phyloP scores from a whole-genome alignment of 2,797 vertebrate species.

The Okamejei kenojei region DNA sequence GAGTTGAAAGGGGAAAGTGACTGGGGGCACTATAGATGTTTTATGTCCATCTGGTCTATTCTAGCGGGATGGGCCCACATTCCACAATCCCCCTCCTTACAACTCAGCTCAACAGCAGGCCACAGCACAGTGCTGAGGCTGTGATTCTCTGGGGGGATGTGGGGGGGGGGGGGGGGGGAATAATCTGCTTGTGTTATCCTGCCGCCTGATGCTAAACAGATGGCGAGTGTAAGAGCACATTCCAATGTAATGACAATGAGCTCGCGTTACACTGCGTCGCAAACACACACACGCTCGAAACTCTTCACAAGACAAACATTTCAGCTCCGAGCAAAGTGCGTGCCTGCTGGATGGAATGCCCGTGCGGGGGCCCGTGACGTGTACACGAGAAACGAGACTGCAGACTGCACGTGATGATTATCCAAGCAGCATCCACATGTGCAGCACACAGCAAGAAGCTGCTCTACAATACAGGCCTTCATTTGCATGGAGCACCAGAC shows the following conservation, averaged over 20 bases:
- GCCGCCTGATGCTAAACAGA: constrained; percentile 20
- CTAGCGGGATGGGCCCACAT: neutral
- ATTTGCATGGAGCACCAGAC: neutral
- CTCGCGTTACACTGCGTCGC: neutral
- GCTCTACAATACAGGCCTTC: neutral
- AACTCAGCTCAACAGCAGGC: neutral
- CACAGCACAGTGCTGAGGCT: neutral
- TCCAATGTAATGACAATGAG: constrained; percentile 35
- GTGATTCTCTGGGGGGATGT: constrained; percentile 17
- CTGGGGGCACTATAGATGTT: neutral
- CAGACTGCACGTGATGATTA: neutral
- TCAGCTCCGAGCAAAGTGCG: neutral
- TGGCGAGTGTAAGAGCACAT: neutral
- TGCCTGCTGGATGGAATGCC: neutral
- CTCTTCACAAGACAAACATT: constrained; percentile 6
- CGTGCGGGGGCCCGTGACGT: neutral
- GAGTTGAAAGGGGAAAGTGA: neutral
- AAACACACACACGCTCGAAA: neutral
- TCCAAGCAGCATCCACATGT: neutral
- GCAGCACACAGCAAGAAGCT: constrained; percentile 2
- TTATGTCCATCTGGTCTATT: neutral
- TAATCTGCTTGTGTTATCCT: neutral
- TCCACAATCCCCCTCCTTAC: neutral
- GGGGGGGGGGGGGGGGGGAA: constrained; percentile 10
- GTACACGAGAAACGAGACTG: neutral